These are phyloP conservation scores for Epizoanthus scotinus DNA, from an alignment of 92 coral and sea anemone species.

Conservation along the genomic window DNA sequence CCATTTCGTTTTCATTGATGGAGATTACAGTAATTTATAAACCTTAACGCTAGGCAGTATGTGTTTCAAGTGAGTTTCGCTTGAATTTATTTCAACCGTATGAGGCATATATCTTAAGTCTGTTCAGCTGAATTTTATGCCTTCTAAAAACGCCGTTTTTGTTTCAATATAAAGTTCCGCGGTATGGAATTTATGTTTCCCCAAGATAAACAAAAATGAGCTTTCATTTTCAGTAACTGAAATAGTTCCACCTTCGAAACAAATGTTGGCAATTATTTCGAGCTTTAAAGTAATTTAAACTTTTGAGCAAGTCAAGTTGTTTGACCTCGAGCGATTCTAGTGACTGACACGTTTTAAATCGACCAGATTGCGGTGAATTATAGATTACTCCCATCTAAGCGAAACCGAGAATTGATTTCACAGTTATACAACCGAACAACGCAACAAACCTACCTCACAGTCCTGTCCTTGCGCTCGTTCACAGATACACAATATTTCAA, in stretches of 20 bases:
- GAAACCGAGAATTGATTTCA: not conserved
- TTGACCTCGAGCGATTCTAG: conserved; percentile 13
- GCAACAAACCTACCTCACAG: not conserved
- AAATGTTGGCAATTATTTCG: not conserved
- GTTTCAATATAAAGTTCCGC: too few species aligned
- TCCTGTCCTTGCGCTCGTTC: not conserved
- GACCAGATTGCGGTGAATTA: not conserved
- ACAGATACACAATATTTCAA: not conserved
- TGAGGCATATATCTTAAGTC: too few species aligned
- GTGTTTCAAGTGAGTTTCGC: too few species aligned
- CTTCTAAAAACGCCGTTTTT: too few species aligned
- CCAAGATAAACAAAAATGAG: too few species aligned
- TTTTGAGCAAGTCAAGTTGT: conserved; percentile 1
- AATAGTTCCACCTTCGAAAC: not conserved
- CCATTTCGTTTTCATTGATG: too few species aligned
- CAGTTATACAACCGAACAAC: not conserved
- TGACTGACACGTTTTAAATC: not conserved
- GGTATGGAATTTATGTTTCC: too few species aligned
- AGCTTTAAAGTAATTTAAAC: not conserved
- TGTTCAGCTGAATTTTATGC: too few species aligned
- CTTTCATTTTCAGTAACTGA: not conserved
- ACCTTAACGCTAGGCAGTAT: too few species aligned
- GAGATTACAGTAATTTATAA: too few species aligned
- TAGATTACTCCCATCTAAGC: not conserved
- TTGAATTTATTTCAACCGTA: too few species aligned